These are phyloP conservation scores for Drosophila mulleri DNA, from an alignment of 2,888 invertebrate genomes.

Conservation along the genomic window DNA sequence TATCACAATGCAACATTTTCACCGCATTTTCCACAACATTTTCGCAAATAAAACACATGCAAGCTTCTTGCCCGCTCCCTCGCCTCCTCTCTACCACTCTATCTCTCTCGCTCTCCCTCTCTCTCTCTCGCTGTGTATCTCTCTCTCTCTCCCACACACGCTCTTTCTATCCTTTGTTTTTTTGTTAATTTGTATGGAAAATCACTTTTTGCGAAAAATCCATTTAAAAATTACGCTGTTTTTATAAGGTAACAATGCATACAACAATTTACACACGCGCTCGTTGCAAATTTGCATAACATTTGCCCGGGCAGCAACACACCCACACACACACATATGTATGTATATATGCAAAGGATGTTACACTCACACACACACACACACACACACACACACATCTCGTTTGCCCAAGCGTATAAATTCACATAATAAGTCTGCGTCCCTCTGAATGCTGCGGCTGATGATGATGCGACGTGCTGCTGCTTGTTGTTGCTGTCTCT, in stretches of 20 bases:
- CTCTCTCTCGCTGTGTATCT: neutral
- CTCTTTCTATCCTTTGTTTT: constrained; percentile 43
- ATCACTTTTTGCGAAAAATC: constrained; percentile 75
- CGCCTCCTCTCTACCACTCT: too few species aligned
- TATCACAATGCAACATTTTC: constrained; percentile 53
- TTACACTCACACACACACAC: neutral
- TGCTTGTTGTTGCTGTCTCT: neutral
- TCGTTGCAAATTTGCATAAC: constrained; percentile 76
- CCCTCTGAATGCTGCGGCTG: constrained; percentile 60
- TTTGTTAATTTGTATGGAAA: constrained; percentile 81
- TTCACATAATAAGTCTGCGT: constrained; percentile 76
- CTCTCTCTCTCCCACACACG: neutral
- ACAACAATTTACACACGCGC: constrained; percentile 79
- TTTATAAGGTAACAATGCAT: constrained; percentile 81
- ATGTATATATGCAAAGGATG: neutral
- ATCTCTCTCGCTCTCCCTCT: neutral
- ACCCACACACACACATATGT: constrained; percentile 20
- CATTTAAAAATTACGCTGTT: constrained; percentile 81
- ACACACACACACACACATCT: constrained; percentile 22
- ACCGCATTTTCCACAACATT: constrained; percentile 37
- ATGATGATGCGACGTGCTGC: constrained; percentile 44
- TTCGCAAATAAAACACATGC: constrained; percentile 52
- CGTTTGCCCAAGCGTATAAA: constrained; percentile 73
- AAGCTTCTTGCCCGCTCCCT: neutral
- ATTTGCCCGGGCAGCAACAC: constrained; percentile 62